Evolutionary conservation across 1,140 invertebrate species (phyloP).

Genomic region (Caenorhabditis latens): DNA sequence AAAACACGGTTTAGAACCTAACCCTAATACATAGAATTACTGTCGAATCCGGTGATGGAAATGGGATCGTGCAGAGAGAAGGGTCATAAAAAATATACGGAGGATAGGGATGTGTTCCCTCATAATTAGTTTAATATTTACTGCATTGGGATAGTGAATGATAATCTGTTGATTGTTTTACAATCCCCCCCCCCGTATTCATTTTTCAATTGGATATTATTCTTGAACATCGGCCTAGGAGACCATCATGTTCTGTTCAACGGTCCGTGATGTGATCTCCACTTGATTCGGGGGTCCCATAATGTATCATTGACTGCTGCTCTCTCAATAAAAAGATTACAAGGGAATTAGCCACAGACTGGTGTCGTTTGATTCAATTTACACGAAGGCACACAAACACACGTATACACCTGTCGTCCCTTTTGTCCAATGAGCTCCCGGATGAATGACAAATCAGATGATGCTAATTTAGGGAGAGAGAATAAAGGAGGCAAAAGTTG

Average conservation of each 20-base stretch:
- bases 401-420: slow-evolving; percentile 53
- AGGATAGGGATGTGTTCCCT: not conserved
- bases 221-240: not conserved
- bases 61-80: not conserved
- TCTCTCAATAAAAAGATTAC: slow-evolving; percentile 52
- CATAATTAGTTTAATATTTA: slow-evolving; percentile 36
- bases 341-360: slow-evolving; percentile 30
- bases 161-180: slow-evolving; percentile 50
- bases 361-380: slow-evolving; percentile 43
- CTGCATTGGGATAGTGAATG: not conserved
- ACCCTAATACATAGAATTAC: not conserved
- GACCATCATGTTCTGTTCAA: slow-evolving; percentile 28
- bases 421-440: slow-evolving; percentile 53
- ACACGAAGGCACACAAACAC: slow-evolving; percentile 19
- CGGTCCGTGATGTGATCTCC: slow-evolving; percentile 33
- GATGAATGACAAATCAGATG: slow-evolving; percentile 51
- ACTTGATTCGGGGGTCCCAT: not conserved
- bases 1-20: slow-evolving; percentile 33
- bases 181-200: not conserved
- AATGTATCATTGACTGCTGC: slow-evolving; percentile 53
- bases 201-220: too few species aligned
- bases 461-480: slow-evolving; percentile 24
- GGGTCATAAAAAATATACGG: too few species aligned
- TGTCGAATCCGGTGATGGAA: not conserved
- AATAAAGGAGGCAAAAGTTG: not conserved